Evolutionary conservation across 53 echinoderm and acorn worm genomes (phyloP).

Genomic region (Henricia sp.): DNA sequence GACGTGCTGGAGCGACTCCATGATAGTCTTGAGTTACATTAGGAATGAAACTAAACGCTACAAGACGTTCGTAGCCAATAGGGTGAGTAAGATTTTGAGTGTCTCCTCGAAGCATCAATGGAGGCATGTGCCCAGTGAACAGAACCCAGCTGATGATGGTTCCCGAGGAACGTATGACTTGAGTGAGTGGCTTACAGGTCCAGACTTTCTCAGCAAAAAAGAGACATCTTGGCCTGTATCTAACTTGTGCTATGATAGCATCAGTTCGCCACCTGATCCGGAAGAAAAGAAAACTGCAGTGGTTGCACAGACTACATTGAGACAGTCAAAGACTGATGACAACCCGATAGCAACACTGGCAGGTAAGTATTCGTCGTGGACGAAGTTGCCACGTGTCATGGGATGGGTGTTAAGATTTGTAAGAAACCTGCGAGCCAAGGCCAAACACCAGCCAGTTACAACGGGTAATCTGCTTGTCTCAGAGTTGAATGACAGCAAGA

Average conservation of each 20-base stretch:
- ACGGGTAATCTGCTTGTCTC: slow-evolving; percentile 32
- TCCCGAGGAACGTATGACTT: slow-evolving; percentile 46
- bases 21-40: slow-evolving; percentile 56
- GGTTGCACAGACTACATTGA: too few species aligned
- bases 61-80: slow-evolving; percentile 56
- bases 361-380: too few species aligned
- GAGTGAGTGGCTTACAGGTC: slow-evolving; percentile 34
- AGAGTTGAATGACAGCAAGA: slow-evolving; percentile 40
- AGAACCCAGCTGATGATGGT: slow-evolving; percentile 66
- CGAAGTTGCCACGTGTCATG: too few species aligned
- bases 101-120: slow-evolving; percentile 36
- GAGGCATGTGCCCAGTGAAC: slow-evolving; percentile 53
- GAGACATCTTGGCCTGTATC: slow-evolving; percentile 50
- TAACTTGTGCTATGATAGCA: too few species aligned
- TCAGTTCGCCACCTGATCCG: background rate
- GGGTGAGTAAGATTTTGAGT: slow-evolving; percentile 38
- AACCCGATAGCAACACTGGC: too few species aligned
- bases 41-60: slow-evolving; percentile 46
- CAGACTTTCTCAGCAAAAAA: slow-evolving; percentile 45
- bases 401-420: too few species aligned
- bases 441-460: too few species aligned
- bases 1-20: slow-evolving; percentile 58
- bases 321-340: too few species aligned
- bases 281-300: too few species aligned
- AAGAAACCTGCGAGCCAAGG: too few species aligned